Base-by-base conservation (phyloP, 2,797 vertebrate species). In the Bucorvus abyssinicus region DNA sequence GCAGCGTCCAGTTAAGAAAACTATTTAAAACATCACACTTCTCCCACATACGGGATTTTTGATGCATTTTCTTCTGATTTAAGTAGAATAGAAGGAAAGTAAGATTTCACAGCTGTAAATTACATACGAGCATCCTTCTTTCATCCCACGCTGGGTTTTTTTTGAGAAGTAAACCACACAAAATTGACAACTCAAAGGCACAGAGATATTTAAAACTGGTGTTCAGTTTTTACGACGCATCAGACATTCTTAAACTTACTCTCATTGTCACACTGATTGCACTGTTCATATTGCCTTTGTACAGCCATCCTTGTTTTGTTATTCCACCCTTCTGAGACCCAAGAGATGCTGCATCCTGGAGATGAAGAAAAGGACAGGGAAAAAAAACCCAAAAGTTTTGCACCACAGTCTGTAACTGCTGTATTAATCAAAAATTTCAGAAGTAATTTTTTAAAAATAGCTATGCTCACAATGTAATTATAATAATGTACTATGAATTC, bases 281-380 rank as follows among this genome's bases (percentile, higher is more conserved):
- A 75, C 99, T 99, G 96, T 99, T 99, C 98, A 99, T 98, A 97
- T 99, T 99, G 97, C 99, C 99, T 98, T 99, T 99, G 97, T 99
- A 98, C 42, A 99, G 98, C 99, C 99, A 99, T 95, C 99, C 99
- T 15, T 99, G 99, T 96, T 99, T 99, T 45, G 99, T 99, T 95
- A 99, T 98, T 30, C 99, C 99, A 49, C 99, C 99, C 96, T 99
- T 99, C 97, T 99, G 99, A 89, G 99, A 99, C 13, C 99, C 98
- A 5, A 99, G 98, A 60, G 99, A 99, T 42, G 99, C 98, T 11
- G 99, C 98, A 93, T 99, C 99, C 99, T 99, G 70, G 14, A 63
- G 4, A 75, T 13, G 14, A 74, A 8, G 19, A 57, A 34, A 61
- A 30, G 5, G 19, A 77, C 21, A 22, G 7, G 38, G 27, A 27